Evolutionary conservation across 2,797 vertebrate genomes (phyloP).

Genomic region (Petrocephalus schoutedeni): DNA sequence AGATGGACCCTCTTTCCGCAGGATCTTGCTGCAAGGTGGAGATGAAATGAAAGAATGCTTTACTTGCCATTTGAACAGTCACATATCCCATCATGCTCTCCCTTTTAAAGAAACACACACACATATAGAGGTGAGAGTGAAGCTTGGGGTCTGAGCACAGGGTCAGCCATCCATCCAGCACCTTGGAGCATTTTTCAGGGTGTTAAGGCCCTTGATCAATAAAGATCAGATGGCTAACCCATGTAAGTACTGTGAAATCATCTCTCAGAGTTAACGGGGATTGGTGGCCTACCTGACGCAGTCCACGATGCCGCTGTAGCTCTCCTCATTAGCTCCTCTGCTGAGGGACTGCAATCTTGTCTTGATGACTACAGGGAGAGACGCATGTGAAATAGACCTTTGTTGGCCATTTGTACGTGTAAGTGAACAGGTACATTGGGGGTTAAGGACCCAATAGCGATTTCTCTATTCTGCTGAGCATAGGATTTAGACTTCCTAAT

Average conservation of each 20-base stretch:
- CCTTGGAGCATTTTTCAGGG: neutral
- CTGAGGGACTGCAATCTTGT: constrained; percentile 72
- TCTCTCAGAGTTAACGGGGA: neutral
- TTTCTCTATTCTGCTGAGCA: neutral
- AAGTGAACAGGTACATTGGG: neutral
- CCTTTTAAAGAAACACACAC: neutral
- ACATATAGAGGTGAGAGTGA: neutral
- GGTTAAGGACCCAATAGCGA: neutral
- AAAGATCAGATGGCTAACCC: neutral
- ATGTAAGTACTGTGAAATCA: neutral
- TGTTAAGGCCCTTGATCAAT: neutral
- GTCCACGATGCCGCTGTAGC: constrained; percentile 72
- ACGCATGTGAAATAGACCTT: neutral
- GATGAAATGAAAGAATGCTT: neutral
- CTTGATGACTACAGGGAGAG: constrained; percentile 65
- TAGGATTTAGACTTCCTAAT: neutral
- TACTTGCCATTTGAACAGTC: neutral
- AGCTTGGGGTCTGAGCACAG: neutral
- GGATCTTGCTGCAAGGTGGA: constrained; percentile 61
- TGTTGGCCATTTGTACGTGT: neutral
- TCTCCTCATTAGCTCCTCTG: constrained; percentile 74
- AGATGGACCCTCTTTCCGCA: constrained; percentile 68
- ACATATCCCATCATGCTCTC: neutral
- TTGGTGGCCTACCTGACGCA: constrained; percentile 61
- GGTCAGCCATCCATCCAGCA: neutral